phyloP scores from a whole-genome alignment of 2,888 invertebrate genomes.

The Galeopsomyia nigrocyanea region DNA sequence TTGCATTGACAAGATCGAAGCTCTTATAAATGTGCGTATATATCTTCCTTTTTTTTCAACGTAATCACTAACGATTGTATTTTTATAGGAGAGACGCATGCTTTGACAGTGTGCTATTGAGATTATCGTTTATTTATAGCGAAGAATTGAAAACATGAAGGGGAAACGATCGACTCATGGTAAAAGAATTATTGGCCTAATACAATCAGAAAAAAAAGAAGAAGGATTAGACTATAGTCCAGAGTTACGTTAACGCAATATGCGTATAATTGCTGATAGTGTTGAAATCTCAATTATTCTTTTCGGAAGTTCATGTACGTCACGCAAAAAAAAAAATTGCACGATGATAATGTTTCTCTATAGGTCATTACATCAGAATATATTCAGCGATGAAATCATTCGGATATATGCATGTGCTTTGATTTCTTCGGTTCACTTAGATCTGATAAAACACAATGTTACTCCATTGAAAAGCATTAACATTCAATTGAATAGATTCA shows the following conservation, averaged over 20 bases:
- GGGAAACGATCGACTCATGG: no score
- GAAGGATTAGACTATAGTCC: no score
- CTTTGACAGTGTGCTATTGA: no score
- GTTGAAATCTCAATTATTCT: not conserved
- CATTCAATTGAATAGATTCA: no score
- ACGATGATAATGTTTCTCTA: not conserved
- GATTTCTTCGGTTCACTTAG: no score
- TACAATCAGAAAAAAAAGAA: no score
- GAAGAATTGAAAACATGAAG: no score
- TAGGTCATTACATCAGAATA: constrained; percentile 16
- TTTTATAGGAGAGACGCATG: not conserved
- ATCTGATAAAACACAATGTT: no score
- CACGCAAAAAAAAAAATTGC: not conserved
- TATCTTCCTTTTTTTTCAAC: constrained; percentile 23
- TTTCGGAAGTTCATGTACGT: constrained; percentile 12
- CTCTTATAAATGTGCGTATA: constrained; percentile 27
- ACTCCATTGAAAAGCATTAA: no score
- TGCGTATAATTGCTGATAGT: not conserved
- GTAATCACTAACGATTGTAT: constrained; percentile 31
- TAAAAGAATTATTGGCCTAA: no score
- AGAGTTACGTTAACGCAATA: not conserved
- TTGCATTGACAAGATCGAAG: constrained; percentile 11
- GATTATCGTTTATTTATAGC: no score
- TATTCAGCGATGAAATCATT: constrained; percentile 5
- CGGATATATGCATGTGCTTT: constrained; percentile 7